A percentile compares a stretch with the other conserved stretches of the same genome.
phyloP scores from a whole-genome alignment of 2,797 vertebrate species.

The Etheostoma perlongum region DNA sequence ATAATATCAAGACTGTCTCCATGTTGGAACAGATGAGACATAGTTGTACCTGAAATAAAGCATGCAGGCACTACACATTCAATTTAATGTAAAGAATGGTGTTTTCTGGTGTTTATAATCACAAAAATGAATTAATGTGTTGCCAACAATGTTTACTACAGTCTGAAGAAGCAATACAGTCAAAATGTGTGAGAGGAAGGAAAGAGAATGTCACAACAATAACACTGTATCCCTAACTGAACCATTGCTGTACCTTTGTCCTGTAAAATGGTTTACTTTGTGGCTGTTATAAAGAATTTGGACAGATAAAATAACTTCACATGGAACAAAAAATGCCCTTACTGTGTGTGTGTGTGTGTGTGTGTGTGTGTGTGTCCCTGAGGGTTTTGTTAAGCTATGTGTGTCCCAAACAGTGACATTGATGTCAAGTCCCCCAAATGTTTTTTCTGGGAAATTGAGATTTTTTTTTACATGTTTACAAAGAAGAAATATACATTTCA shows the following conservation, averaged over 20 bases:
- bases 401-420: constrained; percentile 12
- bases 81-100: not conserved
- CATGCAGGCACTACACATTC: not conserved
- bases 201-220: not conserved
- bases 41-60: not conserved
- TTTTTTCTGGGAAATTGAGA: not conserved
- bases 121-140: accelerated
- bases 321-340: not conserved
- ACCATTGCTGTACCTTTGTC: not conserved
- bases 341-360: constrained; percentile 1
- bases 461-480: not conserved
- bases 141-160: not conserved
- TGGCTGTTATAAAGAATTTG: not conserved
- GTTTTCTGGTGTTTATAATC: not conserved
- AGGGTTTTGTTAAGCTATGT: constrained; percentile 22
- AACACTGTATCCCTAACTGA: not conserved
- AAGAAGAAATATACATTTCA: not conserved
- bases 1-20: not conserved
- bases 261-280: not conserved
- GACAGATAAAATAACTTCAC: not conserved
- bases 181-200: not conserved
- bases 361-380: constrained; percentile 2
- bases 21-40: constrained; percentile 8
- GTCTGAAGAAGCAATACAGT: not conserved
- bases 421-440: not conserved